phyloP scores from a whole-genome alignment of 2,888 invertebrate species.

The Stegana nigrithorax region DNA sequence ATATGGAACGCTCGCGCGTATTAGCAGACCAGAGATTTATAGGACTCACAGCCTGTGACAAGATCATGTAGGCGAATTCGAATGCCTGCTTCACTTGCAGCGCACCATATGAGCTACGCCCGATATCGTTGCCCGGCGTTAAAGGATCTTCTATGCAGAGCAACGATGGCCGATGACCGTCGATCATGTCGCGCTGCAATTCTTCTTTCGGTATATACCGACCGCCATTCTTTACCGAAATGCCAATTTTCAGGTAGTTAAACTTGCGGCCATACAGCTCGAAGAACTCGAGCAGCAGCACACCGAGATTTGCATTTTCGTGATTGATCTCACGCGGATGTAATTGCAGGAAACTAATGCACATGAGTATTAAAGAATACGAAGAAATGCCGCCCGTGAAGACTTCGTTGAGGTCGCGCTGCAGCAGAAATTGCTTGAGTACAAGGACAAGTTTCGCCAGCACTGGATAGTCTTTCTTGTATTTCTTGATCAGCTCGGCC shows the following conservation, averaged over 20 bases:
- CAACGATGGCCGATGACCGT: constrained; percentile 92
- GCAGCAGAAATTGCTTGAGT: constrained; percentile 97
- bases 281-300: constrained; percentile 95
- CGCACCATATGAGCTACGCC: constrained; percentile 90
- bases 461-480: constrained; percentile 88
- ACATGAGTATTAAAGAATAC: constrained; percentile 98
- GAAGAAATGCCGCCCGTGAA: constrained; percentile 99
- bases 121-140: constrained; percentile 96
- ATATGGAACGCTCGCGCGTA: constrained; percentile 74
- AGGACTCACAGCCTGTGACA: constrained; percentile 80
- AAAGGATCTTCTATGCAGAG: constrained; percentile 98
- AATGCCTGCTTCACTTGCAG: constrained; percentile 88
- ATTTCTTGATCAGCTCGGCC: constrained; percentile 93
- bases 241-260: constrained; percentile 88
- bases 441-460: constrained; percentile 95
- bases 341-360: constrained; percentile 95
- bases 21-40: constrained; percentile 71
- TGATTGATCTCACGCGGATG: constrained; percentile 87
- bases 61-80: constrained; percentile 92
- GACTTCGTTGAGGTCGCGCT: constrained; percentile 98
- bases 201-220: constrained; percentile 95
- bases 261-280: constrained; percentile 97
- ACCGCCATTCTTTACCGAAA: constrained; percentile 93
- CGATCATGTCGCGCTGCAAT: constrained; percentile 91
- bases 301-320: constrained; percentile 85